Percentiles rank a stretch among this genome's conserved stretches.
phyloP scores from a whole-genome alignment of 2,888 invertebrate species.

The Leptopilina drosophilae region DNA sequence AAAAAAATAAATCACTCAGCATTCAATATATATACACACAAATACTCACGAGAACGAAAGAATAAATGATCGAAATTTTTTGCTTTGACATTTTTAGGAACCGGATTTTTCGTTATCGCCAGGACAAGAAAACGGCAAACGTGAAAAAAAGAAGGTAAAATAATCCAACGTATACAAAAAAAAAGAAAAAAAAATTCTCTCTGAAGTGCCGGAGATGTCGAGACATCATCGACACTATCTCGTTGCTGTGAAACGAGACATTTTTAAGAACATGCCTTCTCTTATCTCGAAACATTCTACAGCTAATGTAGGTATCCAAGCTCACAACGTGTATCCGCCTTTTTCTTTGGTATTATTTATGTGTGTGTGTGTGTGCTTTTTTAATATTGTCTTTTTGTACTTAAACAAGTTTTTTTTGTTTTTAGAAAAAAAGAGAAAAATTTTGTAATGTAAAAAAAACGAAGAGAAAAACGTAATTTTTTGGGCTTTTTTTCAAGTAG shows the following conservation, averaged over 20 bases:
- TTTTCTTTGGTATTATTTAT: slow-evolving; percentile 28
- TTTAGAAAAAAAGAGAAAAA: too few species aligned
- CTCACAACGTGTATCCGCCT: slow-evolving; percentile 49
- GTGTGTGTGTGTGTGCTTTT: too few species aligned
- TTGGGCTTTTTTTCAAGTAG: too few species aligned
- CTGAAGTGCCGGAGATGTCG: slow-evolving; percentile 62
- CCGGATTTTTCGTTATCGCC: slow-evolving; percentile 48
- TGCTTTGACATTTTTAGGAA: slow-evolving; percentile 44
- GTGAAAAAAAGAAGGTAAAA: slow-evolving; percentile 45
- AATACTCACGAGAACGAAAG: neutral
- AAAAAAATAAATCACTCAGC: neutral
- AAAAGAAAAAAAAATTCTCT: slow-evolving; percentile 62
- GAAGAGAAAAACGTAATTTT: too few species aligned
- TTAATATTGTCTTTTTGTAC: too few species aligned
- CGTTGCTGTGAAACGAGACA: slow-evolving; percentile 61
- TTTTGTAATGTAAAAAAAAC: too few species aligned
- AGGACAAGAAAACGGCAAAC: slow-evolving; percentile 48
- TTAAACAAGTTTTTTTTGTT: neutral
- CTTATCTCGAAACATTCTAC: slow-evolving; percentile 70
- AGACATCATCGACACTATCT: slow-evolving; percentile 70
- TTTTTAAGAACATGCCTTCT: slow-evolving; percentile 66
- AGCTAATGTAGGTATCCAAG: slow-evolving; percentile 70
- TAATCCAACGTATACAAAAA: slow-evolving; percentile 58
- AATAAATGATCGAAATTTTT: slow-evolving; percentile 39
- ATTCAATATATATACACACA: neutral